Evolutionary conservation across 2,797 vertebrate species (phyloP), one percentile per base, ranked within the genome.

Genomic region (Notolabrus celidotus): DNA sequence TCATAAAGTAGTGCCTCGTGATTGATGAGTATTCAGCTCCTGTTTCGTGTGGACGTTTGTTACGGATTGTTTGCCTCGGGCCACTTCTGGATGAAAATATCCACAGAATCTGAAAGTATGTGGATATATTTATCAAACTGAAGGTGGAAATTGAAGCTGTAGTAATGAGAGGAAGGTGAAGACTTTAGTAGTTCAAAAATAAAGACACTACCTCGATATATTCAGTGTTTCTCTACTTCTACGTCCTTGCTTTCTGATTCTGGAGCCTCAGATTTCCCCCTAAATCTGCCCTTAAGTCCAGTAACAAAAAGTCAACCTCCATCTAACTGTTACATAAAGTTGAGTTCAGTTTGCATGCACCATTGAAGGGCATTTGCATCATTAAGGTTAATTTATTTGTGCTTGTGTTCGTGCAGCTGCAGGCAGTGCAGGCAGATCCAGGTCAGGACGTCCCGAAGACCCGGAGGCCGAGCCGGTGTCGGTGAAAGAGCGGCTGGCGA

Each of bases 401-500:
- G 17, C 51, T 12, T 27, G 39, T 43, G 17, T 57, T 17, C 12
- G 27, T 79, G 22, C 4, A 72, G 91, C 87, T 93, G 85, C 93
- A 68, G 90, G 46, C 79, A 80, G 89, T 65, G 50, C 82, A 67
- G 63, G 59, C 29, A 86, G 84, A 73, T 46, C 75, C 72, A 69
- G 73, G 19, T 75, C 89, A 78, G 88, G 78, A 80, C 73, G 27
- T 66, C 45, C 84, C 11, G 90, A 93, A 80, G 93, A 90, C 64
- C 74, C 67, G 45, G 91, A 96, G 85, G 94, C 92, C 33, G 97
- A 97, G 78, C 80, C 85, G 12, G 87, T 96, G 68, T 95, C 97
- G 3, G 87, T 98, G 74, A 97, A 96, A 83, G 95, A 99, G 79
- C 92, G 97, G 29, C 91, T 98, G 95, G 97, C 95, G 0, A 92